phyloP scores from a whole-genome alignment of 2,797 vertebrate species.

The Pseudochirops cupreus region DNA sequence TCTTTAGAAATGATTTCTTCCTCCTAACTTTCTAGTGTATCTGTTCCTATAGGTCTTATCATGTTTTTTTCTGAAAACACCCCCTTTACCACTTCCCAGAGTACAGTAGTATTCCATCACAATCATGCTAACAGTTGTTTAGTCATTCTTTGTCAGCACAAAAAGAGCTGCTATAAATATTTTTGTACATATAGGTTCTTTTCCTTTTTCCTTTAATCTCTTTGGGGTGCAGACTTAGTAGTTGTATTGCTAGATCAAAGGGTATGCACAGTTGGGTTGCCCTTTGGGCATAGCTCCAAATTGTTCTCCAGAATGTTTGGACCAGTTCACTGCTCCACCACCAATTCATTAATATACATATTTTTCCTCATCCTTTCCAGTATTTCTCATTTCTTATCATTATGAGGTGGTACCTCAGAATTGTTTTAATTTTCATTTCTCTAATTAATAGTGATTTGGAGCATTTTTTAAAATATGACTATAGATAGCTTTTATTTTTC shows the following conservation, averaged over 20 bases:
- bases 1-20: background rate
- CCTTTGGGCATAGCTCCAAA: background rate
- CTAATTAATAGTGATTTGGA: background rate
- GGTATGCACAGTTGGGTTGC: background rate
- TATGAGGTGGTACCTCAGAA: background rate
- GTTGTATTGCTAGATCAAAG: background rate
- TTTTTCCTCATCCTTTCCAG: background rate
- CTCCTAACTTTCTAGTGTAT: background rate
- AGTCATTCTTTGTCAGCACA: background rate
- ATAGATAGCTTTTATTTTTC: background rate
- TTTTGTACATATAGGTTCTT: background rate
- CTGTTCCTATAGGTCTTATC: background rate
- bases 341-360: background rate
- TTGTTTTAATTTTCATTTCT: background rate
- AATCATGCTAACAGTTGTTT: background rate
- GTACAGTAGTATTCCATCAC: background rate
- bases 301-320: background rate
- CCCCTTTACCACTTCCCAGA: background rate
- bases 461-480: background rate
- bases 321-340: background rate
- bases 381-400: background rate
- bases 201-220: background rate
- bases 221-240: background rate
- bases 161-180: background rate
- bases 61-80: background rate